Percentiles rank a stretch among this genome's conserved stretches.
These are phyloP conservation scores for Melieria crassipennis DNA, from an alignment of 2,888 invertebrate species.

Conservation along the genomic window DNA sequence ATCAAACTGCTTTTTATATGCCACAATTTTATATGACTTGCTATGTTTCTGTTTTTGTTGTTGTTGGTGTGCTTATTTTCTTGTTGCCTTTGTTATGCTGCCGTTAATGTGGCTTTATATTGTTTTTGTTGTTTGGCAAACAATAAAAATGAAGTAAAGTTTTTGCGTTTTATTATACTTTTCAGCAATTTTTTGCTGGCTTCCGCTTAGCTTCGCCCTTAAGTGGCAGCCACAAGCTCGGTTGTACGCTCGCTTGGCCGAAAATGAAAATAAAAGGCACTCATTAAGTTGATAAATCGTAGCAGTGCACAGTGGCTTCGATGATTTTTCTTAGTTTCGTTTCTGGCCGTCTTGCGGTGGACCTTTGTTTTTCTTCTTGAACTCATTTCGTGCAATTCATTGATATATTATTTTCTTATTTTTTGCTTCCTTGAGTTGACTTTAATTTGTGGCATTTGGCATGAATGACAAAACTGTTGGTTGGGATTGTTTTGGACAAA, in stretches of 20 bases:
- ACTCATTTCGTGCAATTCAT: slow-evolving; percentile 1
- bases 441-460: neutral
- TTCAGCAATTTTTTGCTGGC: slow-evolving; percentile 34
- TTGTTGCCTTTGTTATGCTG: slow-evolving; percentile 31
- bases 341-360: neutral
- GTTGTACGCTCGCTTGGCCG: slow-evolving; percentile 6
- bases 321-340: neutral
- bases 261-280: slow-evolving; percentile 43
- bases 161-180: slow-evolving; percentile 29
- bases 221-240: neutral
- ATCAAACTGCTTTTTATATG: no score
- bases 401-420: slow-evolving; percentile 8
- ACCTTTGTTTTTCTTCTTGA: neutral
- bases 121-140: slow-evolving; percentile 42
- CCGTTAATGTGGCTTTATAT: slow-evolving; percentile 38
- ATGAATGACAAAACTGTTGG: no score
- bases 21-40: no score
- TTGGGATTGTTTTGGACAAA: no score
- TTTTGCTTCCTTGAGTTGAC: neutral
- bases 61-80: slow-evolving; percentile 45
- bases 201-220: slow-evolving; percentile 34
- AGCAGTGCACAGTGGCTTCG: slow-evolving; percentile 25
- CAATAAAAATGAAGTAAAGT: slow-evolving; percentile 20
- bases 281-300: slow-evolving; percentile 65
- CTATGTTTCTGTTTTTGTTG: neutral